Evolutionary conservation across 2,888 invertebrate genomes (phyloP), one percentile per base, ranked within the genome.

Genomic region (Cylloceria caligata): DNA sequence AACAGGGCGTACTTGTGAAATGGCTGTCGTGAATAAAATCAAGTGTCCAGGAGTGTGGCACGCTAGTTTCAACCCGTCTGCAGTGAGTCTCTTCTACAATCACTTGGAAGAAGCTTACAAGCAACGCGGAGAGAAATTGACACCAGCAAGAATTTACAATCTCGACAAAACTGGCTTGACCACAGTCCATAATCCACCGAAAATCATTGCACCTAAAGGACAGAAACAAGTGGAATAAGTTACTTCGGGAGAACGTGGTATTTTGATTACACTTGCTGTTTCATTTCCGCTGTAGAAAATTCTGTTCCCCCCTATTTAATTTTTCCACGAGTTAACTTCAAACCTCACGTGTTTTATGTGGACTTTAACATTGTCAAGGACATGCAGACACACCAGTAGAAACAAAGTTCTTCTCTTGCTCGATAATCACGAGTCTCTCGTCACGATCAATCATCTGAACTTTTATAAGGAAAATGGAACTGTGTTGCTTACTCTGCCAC

Each of bases 131-230:
- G 64, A 86, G 24, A 81, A 85, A 39, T 1, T 78, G 13, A 71
- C 81, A 36, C 87, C 87, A 34, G 81, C 87, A 64, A 83, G 86
- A 57, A 90, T 93, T 62, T 92, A 89, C 76, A 93, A 93, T 83
- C 77, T 91, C 34, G 92, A 93, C 85, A 92, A 93, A 86, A 90
- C 92, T 27, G 91, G 89, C 0, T 79, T 93, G 4, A 89, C 91
- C 24, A 93, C 92, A 3, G 93, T 93, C 1, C 92, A 92, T 68
- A 90, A 87, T 76, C 88, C 90, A n/a, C 80, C 86, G 27, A 90
- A 90, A 84, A 87, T 92, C 71, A 76, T 92, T 80, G 90, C 92
- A 42, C 68, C 83, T 42, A 92, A 88, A 79, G 92, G 92, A 4
- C 81, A 87, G 39, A 93, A 93, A 71, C 92, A 93, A 87, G 90